phyloP scores from a whole-genome alignment of 2,888 invertebrate species.

The Cordilura impudica region DNA sequence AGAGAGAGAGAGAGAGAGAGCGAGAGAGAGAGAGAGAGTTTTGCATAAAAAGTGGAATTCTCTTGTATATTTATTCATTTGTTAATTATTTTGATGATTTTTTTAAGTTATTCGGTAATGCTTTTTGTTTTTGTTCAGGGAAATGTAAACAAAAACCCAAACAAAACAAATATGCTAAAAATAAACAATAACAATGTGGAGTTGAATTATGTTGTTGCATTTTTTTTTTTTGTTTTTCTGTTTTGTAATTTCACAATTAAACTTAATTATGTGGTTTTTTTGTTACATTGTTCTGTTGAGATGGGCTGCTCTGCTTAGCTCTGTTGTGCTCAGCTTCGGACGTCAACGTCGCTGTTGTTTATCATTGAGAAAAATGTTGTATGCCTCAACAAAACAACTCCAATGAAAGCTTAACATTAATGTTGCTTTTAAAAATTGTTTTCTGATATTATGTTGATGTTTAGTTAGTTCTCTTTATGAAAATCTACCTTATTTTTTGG shows the following conservation, averaged over 20 bases:
- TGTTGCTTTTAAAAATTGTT: not conserved
- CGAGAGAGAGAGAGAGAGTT: not conserved
- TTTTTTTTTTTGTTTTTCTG: conserved; percentile 35
- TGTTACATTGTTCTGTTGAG: conserved; percentile 13
- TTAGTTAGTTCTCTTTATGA: not conserved
- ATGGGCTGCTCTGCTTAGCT: conserved; percentile 29
- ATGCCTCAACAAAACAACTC: conserved; percentile 1
- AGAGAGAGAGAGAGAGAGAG: not conserved
- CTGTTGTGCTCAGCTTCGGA: not conserved
- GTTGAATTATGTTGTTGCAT: not conserved
- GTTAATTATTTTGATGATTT: conserved; percentile 39
- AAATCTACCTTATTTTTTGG: not conserved
- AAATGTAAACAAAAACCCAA: conserved; percentile 61
- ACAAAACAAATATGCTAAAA: conserved; percentile 55
- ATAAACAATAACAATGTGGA: conserved; percentile 41
- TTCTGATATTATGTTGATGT: not conserved
- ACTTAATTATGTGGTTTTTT: conserved; percentile 57
- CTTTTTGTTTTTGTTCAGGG: conserved; percentile 45
- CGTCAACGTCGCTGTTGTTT: conserved; percentile 20
- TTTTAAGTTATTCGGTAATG: not conserved
- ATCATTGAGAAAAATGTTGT: conserved; percentile 23
- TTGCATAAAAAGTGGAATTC: not conserved
- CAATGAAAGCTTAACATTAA: not conserved
- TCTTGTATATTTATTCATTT: not conserved
- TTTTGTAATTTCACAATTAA: conserved; percentile 56